Conservation (phyloP, 2,797 vertebrate species). For the Coendou prehensilis region DNA sequence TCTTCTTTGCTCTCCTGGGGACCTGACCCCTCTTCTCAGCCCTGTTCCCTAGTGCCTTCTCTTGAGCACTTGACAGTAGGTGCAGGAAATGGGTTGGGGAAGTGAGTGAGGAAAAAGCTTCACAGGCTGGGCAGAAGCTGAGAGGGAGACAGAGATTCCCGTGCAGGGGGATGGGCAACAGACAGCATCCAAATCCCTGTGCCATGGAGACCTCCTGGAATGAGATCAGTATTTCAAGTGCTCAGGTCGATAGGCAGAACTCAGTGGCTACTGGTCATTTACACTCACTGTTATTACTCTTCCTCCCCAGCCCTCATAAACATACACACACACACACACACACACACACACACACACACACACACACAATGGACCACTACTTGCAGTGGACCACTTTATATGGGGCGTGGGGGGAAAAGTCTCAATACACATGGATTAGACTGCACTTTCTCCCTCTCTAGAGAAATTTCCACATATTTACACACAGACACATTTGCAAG, state of each 20-base stretch:
- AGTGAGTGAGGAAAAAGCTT: not conserved
- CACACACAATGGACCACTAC: not conserved
- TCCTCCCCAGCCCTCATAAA: not conserved
- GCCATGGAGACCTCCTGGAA: not conserved
- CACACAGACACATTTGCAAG: not conserved
- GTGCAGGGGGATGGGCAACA: not conserved
- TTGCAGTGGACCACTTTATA: not conserved
- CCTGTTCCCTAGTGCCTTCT: not conserved
- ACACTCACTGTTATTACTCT: not conserved
- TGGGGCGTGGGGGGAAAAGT: not conserved
- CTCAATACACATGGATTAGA: not conserved
- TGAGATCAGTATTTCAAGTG: not conserved
- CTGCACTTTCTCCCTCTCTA: not conserved
- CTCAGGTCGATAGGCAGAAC: not conserved
- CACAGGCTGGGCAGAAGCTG: not conserved
- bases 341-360: not conserved
- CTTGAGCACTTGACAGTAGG: not conserved
- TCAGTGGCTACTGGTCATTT: not conserved
- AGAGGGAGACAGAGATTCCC: not conserved
- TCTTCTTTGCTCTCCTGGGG: not conserved
- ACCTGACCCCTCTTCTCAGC: not conserved
- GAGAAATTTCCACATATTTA: not conserved
- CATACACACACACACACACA: not conserved
- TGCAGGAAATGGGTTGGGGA: not conserved
- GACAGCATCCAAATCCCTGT: not conserved